phyloP scores from a whole-genome alignment of 2,113 vertebrate species.

The Lethenteron camtschaticum region DNA sequence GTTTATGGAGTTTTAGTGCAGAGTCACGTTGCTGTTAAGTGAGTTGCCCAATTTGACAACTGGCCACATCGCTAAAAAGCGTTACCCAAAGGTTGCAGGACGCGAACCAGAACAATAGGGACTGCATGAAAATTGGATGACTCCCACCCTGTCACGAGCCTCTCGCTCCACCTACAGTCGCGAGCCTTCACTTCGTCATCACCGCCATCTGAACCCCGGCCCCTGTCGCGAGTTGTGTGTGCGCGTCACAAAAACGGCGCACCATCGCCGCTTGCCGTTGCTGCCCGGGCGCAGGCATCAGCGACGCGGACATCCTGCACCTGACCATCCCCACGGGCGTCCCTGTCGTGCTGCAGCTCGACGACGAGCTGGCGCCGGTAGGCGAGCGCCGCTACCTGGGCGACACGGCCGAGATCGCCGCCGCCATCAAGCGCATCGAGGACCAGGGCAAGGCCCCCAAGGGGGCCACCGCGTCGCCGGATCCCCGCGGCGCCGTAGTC shows the following conservation, averaged over 20 bases:
- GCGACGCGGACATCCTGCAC: constrained; percentile 48
- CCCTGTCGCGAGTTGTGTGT: neutral
- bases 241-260: neutral
- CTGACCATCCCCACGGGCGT: constrained; percentile 77
- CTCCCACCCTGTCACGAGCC: neutral
- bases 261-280: neutral
- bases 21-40: too few species aligned
- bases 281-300: constrained; percentile 37
- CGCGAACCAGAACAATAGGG: too few species aligned
- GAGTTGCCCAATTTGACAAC: too few species aligned
- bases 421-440: constrained; percentile 85
- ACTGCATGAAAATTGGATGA: too few species aligned
- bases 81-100: too few species aligned
- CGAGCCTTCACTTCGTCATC: neutral
- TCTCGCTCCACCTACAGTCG: neutral
- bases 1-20: too few species aligned
- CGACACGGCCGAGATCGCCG: constrained; percentile 63
- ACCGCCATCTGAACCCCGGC: neutral
- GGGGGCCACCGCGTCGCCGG: too few species aligned
- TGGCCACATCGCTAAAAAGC: too few species aligned
- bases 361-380: constrained; percentile 47
- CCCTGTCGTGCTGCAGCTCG: constrained; percentile 64
- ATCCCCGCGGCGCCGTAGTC: too few species aligned
- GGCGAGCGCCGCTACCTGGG: constrained; percentile 62
- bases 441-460: constrained; percentile 65